Evolutionary conservation across 2,888 invertebrate species (phyloP).

Genomic region (Caprella mutica): DNA sequence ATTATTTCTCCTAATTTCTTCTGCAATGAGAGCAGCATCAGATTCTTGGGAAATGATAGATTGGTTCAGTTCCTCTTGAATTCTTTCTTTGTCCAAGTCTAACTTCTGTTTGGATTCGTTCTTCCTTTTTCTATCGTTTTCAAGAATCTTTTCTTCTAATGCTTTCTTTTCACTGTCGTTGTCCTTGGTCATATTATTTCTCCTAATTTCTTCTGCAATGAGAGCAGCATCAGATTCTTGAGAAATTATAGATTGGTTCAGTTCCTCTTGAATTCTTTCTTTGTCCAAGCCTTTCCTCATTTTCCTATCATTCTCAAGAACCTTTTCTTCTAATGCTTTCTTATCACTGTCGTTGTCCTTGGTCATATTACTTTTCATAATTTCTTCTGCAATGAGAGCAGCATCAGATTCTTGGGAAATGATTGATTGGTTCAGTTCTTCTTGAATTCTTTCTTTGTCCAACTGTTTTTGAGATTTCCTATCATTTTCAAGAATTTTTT

Average conservation of each 20-base stretch:
- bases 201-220: too few relatives aligned
- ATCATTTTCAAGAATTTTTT: conserved; percentile 6
- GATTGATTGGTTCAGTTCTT: not conserved
- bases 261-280: too few relatives aligned
- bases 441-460: not conserved
- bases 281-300: too few relatives aligned
- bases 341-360: not conserved
- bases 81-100: too few relatives aligned
- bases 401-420: not conserved
- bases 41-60: too few relatives aligned
- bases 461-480: not conserved
- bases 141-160: not conserved
- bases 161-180: too few relatives aligned
- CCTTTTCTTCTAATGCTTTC: conserved; percentile 1
- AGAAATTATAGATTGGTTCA: too few relatives aligned
- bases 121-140: not conserved
- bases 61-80: too few relatives aligned
- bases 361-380: not conserved
- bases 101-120: not conserved
- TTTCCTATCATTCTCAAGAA: conserved; percentile 1
- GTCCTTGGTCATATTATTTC: too few relatives aligned
- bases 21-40: too few relatives aligned
- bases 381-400: not conserved
- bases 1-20: too few relatives aligned
- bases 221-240: too few relatives aligned